Base-by-base conservation (phyloP, 2,113 vertebrate genomes). In the Actenoides hombroni region DNA sequence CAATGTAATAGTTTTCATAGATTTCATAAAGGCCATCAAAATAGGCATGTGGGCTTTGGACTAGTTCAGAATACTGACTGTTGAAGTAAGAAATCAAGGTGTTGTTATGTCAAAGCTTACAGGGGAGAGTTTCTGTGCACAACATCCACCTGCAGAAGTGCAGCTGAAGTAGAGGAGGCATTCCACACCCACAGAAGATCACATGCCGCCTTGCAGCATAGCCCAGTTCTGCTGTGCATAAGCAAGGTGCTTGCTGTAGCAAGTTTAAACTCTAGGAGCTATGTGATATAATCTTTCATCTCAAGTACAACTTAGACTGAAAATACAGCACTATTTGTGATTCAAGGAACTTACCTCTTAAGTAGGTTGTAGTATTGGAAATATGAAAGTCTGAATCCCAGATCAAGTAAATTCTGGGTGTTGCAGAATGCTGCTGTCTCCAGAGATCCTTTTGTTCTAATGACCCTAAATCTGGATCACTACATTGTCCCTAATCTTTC, bases 191-290 rank as follows among this genome's bases (percentile, higher is more conserved):
- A 2, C 53, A 40, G n/a, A 73, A 51, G 9, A 40, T 69, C 10
- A 5, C 15, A 2, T 4, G 24, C 8, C 57, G 35, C 46, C 39
- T 61, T 29, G 28, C 65, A 8, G 54, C 0, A 0, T 35, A 46
- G 33, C 33, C 54, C 20, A 3, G 19, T 42, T 29, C 49, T 48
- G 35, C 53, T 39, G 6, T 29, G 35, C 21, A 5, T 9, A 40
- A 48, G 11, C 51, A 35, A 46, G 29, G 29, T 70, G 48, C 21
- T 74, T 73, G 67, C 65, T 79, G 5, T 74, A 40, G 11, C 35
- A n/a, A 51, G 14, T 74, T 63, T 49, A 51, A 63, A 14, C 9
- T 51, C 35, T 57, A 56, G 46, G 24, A 56, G 2, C 53, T 83
- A 17, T 16, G 11, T 24, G 46, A 11, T 39, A 53, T 24, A 23